These are phyloP conservation scores for Ectobius pallidus DNA, from an alignment of 2,888 invertebrate genomes.

Conservation along the genomic window DNA sequence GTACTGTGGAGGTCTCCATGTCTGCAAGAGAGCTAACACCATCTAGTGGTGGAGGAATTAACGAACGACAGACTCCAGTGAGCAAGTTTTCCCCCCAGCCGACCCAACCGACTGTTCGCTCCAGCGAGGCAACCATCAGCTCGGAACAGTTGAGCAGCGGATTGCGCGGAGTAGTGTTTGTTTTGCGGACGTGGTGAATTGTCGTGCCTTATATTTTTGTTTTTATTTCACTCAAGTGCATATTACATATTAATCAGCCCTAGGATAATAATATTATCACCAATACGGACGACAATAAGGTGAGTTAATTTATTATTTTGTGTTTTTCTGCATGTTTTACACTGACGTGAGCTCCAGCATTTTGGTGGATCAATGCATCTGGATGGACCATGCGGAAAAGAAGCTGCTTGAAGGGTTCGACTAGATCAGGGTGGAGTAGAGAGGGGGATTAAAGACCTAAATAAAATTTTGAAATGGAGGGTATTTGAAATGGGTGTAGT, in stretches of 20 bases:
- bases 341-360: neutral
- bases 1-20: too few species aligned
- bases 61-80: neutral
- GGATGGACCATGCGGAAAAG: conserved; percentile 7
- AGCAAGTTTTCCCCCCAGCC: neutral
- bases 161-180: neutral
- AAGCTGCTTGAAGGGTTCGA: neutral
- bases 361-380: neutral
- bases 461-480: too few species aligned
- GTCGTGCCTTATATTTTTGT: neutral
- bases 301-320: neutral
- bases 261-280: neutral
- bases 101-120: neutral
- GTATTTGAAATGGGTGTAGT: too few species aligned
- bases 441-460: too few species aligned
- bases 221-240: neutral
- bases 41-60: conserved; percentile 4
- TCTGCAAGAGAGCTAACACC: too few species aligned
- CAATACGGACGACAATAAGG: neutral
- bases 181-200: neutral
- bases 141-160: neutral
- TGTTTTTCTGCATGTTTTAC: too few species aligned
- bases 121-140: conserved; percentile 1
- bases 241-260: neutral
- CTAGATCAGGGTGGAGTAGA: neutral